Conservation (phyloP, 1,140 invertebrate genomes). For the Vollenhovia emeryi region DNA sequence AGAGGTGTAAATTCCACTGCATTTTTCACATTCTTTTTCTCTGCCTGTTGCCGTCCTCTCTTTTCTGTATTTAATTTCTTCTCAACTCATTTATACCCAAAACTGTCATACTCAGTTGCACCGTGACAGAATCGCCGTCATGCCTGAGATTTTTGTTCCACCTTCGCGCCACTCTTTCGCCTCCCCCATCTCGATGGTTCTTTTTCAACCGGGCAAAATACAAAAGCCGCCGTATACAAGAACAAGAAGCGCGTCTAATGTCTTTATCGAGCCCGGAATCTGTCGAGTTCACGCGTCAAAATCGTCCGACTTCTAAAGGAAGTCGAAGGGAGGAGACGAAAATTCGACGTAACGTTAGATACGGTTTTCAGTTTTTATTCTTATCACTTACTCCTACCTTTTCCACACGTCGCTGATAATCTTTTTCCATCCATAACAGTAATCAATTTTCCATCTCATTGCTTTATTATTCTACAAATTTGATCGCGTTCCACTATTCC, state of each 20-base stretch:
- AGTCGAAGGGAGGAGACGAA: constrained; percentile 33
- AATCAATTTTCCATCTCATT: neutral
- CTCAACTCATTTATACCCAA: constrained; percentile 9
- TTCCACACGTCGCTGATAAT: neutral
- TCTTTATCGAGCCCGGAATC: constrained; percentile 76
- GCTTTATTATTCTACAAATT: neutral
- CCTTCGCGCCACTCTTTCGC: constrained; percentile 22
- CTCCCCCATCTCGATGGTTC: constrained; percentile 14
- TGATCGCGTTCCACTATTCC: neutral
- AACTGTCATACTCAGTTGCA: constrained; percentile 29
- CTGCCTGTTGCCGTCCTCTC: neutral
- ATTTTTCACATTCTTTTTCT: neutral
- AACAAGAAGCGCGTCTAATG: constrained; percentile 77
- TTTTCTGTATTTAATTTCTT: constrained; percentile 1
- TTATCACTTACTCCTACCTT: neutral
- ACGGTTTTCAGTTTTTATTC: constrained; percentile 1
- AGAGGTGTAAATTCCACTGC: neutral
- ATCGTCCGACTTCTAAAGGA: constrained; percentile 26
- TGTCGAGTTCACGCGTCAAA: constrained; percentile 72
- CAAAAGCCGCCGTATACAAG: constrained; percentile 69
- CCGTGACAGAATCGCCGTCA: constrained; percentile 58
- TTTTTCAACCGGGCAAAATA: constrained; percentile 55
- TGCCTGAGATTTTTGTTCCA: constrained; percentile 55
- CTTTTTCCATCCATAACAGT: neutral
- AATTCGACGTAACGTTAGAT: constrained; percentile 5